Evolutionary conservation across 2,888 invertebrate species (phyloP).

Genomic region (Lasioglossum zephyrum): DNA sequence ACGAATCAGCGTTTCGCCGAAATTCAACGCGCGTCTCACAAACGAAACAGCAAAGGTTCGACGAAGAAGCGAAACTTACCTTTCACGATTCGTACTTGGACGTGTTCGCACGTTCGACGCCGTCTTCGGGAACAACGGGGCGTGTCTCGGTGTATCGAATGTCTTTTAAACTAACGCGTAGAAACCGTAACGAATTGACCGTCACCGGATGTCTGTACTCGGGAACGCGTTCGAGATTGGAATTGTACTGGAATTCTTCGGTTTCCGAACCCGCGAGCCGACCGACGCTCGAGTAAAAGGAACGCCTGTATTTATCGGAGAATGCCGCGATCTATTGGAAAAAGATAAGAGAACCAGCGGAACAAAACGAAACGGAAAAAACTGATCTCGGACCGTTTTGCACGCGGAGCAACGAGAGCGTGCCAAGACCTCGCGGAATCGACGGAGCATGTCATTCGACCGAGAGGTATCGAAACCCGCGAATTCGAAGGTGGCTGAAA

Average conservation of each 20-base stretch:
- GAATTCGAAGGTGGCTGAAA: background rate
- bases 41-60: background rate
- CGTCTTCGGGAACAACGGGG: conserved; percentile 35
- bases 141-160: conserved; percentile 37
- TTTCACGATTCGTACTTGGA: conserved; percentile 25
- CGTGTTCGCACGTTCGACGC: conserved; percentile 32
- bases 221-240: conserved; percentile 18
- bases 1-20: background rate
- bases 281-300: background rate
- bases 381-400: background rate
- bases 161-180: conserved; percentile 35
- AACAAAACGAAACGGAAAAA: background rate
- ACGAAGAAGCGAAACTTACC: conserved; percentile 1
- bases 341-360: background rate
- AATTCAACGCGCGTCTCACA: conserved; percentile 16
- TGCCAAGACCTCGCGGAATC: conserved; percentile 16
- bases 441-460: conserved; percentile 16
- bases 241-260: conserved; percentile 13
- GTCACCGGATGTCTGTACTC: conserved; percentile 29
- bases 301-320: background rate
- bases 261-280: background rate
- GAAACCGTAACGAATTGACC: conserved; percentile 41
- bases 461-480: no score
- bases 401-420: background rate
- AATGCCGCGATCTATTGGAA: background rate